Percentiles rank a stretch among this genome's conserved stretches.
Conservation (phyloP, 2,888 invertebrate genomes). For the Epistrophe eligans region DNA sequence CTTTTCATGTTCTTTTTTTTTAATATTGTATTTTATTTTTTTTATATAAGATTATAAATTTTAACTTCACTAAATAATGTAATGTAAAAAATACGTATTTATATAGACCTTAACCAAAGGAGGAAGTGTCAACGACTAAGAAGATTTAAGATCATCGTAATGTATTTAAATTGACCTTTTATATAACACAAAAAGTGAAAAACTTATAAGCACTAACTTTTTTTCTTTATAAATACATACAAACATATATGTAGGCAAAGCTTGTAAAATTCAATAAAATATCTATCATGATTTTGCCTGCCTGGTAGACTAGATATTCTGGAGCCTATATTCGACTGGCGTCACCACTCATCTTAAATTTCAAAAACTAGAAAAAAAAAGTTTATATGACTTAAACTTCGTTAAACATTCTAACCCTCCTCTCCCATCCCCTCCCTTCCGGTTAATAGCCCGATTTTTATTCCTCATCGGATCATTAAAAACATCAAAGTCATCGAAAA, state of each 20-base stretch:
- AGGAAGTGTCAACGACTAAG: background rate
- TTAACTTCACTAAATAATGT: no score
- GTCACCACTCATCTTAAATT: background rate
- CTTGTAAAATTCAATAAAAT: background rate
- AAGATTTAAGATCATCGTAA: background rate
- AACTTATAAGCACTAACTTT: background rate
- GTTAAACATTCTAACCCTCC: background rate
- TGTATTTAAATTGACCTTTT: conserved; percentile 5
- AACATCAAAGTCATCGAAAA: conserved; percentile 21
- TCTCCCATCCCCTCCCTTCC: no score
- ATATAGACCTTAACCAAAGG: no score
- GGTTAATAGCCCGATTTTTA: background rate
- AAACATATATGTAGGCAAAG: background rate
- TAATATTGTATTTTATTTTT: no score
- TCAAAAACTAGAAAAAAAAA: background rate
- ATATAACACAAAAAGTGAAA: background rate
- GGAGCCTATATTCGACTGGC: conserved; percentile 7
- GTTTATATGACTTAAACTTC: background rate
- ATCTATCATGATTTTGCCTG: background rate
- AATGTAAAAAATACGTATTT: no score
- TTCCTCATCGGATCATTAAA: background rate
- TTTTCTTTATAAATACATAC: background rate
- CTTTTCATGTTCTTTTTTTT: no score
- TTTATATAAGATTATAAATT: no score
- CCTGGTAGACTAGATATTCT: background rate